Evolutionary conservation across 2,888 invertebrate genomes (phyloP).

Genomic region (Serripes groenlandicus): DNA sequence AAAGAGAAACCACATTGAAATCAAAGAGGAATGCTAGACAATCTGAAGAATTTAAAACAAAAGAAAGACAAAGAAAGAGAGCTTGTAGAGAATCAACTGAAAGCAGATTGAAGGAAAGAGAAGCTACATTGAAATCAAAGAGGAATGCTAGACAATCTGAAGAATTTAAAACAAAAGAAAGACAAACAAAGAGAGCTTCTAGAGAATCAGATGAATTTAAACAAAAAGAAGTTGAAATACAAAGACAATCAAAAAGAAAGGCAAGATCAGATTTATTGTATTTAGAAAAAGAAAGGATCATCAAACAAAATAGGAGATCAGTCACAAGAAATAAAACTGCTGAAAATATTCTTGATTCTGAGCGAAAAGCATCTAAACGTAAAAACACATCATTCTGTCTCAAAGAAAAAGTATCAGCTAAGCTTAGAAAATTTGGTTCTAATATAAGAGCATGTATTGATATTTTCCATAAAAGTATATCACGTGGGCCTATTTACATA

Average conservation of each 20-base stretch:
- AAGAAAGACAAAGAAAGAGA: too few relatives aligned
- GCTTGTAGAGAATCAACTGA: too few relatives aligned
- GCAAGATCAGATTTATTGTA: not conserved
- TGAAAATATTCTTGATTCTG: not conserved
- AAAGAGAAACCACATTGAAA: not conserved
- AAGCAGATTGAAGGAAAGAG: not conserved
- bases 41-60: not conserved
- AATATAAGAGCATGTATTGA: not conserved
- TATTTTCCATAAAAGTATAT: not conserved
- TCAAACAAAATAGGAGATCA: not conserved
- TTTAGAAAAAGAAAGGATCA: conserved; percentile 1
- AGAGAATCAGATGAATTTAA: not conserved
- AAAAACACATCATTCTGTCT: not conserved
- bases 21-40: not conserved
- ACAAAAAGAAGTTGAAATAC: not conserved
- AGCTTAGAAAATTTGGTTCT: not conserved
- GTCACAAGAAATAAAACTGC: not conserved
- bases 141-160: not conserved
- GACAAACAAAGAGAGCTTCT: not conserved
- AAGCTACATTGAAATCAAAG: not conserved
- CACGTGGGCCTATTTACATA: not conserved
- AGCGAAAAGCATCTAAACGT: not conserved
- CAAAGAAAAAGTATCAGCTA: not conserved
- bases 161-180: not conserved
- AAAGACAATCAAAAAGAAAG: not conserved